Base-by-base conservation (phyloP, 2,888 invertebrate genomes). In the Malacosoma neustria region DNA sequence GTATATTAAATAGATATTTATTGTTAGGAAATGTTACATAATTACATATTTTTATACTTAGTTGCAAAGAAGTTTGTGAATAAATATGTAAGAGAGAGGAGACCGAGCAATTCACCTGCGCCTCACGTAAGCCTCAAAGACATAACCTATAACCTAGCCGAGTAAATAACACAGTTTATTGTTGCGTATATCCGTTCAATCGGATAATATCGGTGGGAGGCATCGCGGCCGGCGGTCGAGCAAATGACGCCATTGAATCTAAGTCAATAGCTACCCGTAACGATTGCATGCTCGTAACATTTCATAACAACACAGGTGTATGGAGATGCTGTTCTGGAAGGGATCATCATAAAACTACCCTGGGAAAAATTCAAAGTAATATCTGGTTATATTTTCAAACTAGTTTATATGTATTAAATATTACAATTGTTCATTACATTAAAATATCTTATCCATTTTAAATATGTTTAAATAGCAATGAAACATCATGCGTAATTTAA, bases 181-280 rank as follows among this genome's bases (percentile, higher is more conserved):
- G 32, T 32, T 13, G 32, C 13, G 13, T 32, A 13, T n/a, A 13
- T 32, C 13, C 32, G 13, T n/a, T 13, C 13, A 32, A 13, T 13
- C 32, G 32, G 13, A 14, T 5, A 32, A 32, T 32, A 32, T 13
- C 34, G 15, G 36, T 36, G 37, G 32, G 33, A 22, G 35, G 36
- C 40, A 43, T 38, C 33, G 37, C 42, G 43, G 38, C 35, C 42
- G 45, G 43, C 39, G 49, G 46, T 49, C 54, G 47, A 50, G 48
- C 48, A 41, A 49, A 63, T 64, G 70, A 65, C 65, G 68, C 64
- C 71, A 70, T 67, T 57, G 66, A 63, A 66, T 68, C 67, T 61
- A 61, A 72, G 72, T 68, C 74, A 69, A 74, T 72, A 72, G 62
- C 50, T 47, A 42, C 51, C 54, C 58, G 53, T 66, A 72, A 69